Base-by-base conservation (phyloP, 2,797 vertebrate genomes). In the Xiphophorus birchmanni region DNA sequence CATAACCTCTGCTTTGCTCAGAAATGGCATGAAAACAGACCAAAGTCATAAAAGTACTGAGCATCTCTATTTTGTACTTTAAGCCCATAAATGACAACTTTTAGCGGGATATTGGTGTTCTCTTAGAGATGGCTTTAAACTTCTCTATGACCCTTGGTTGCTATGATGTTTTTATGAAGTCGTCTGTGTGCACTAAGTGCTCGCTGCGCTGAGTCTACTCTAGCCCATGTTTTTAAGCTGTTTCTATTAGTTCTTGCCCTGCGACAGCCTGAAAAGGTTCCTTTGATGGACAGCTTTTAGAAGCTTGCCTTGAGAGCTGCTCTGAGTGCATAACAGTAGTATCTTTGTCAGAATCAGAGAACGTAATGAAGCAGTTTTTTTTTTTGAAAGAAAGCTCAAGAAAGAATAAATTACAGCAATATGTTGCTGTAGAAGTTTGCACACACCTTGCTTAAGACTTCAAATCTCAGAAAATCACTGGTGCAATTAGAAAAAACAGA, bases 181-280 rank as follows among this genome's bases (percentile, higher is more conserved):
- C 5, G 29, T 32, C 29, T 65, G 17, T 52, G 50, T 79, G 54
- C 56, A 77, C 40, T 80, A 54, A 78, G 56, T 82, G 75, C 12
- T 65, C 44, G 56, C 7, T 79, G 23, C 9, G 21, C 7, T 37
- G 69, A 72, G n/a, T 63, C 60, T 56, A 47, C 44, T 50, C 44
- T 10, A 26, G 74, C 23, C 65, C 45, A 50, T 63, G 40, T 54
- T 23, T 7, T 29, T n/a, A 17, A 40, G 11, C 42, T 44, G 21
- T 10, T 52, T 82, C 54, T 72, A 82, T 60, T 84, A 40, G 85
- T 80, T 85, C 78, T 90, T 89, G 90, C 80, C 17, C 18, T 29
- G 60, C 13, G 13, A 73, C 72, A 17, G 75, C 10, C 42, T 73
- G 69, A 77, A 69, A 73, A 63, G 50, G 18, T 29, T 82, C n/a